phyloP scores from a whole-genome alignment of 1,140 invertebrate genomes.

The Microvelia longipes region DNA sequence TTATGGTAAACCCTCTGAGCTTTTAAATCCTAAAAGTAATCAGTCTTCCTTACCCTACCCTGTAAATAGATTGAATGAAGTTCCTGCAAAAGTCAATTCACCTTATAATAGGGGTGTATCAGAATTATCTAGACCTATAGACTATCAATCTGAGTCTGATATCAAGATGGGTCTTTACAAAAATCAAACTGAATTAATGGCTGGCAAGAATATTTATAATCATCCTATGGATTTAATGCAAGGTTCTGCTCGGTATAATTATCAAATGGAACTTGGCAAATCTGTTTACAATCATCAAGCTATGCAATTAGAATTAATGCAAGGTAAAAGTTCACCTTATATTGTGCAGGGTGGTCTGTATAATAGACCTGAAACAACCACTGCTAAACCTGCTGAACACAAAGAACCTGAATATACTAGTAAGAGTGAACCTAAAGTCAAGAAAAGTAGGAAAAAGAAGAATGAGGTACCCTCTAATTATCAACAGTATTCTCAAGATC shows the following conservation, averaged over 20 bases:
- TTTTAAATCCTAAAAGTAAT: conserved; percentile 12
- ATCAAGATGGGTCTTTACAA: conserved; percentile 15
- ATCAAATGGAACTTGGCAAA: conserved; percentile 14
- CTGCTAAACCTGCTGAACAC: conserved; percentile 11
- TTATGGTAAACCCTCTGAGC: conserved; percentile 12
- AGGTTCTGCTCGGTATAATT: conserved; percentile 16
- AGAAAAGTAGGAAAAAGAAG: conserved; percentile 25
- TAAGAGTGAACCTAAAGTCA: conserved; percentile 14
- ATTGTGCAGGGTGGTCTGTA: conserved; percentile 9
- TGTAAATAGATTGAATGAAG: conserved; percentile 11
- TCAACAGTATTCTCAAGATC: conserved; percentile 38
- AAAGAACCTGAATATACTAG: neutral
- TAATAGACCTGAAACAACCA: conserved; percentile 4
- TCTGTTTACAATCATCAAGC: conserved; percentile 15
- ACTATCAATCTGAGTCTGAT: conserved; percentile 12
- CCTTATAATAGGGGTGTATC: conserved; percentile 15
- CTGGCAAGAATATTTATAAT: conserved; percentile 15
- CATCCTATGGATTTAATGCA: conserved; percentile 20
- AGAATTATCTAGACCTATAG: conserved; percentile 13
- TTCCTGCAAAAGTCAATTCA: conserved; percentile 16
- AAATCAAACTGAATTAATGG: conserved; percentile 11
- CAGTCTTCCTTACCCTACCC: conserved; percentile 14
- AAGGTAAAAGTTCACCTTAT: conserved; percentile 16
- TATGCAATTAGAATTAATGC: conserved; percentile 18
- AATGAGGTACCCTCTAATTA: conserved; percentile 28